These are phyloP conservation scores for Taenaris catops DNA, from an alignment of 2,888 invertebrate species.

Conservation along the genomic window DNA sequence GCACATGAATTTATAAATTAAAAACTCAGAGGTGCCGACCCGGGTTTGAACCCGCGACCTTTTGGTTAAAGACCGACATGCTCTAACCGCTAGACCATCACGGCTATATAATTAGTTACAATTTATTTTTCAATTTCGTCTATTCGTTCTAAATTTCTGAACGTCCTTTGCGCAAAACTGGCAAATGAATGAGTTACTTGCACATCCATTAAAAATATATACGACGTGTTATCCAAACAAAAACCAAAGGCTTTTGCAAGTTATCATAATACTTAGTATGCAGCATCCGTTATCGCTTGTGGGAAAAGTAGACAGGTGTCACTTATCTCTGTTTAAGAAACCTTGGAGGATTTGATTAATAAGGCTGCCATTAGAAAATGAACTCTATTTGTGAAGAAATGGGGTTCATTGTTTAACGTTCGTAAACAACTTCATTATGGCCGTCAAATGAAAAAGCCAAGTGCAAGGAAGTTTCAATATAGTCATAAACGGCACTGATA, in stretches of 20 bases:
- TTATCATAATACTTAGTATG: constrained; percentile 48
- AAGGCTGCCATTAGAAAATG: constrained; percentile 13
- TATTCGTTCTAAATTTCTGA: too few relatives aligned
- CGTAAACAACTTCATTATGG: constrained; percentile 9
- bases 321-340: constrained; percentile 48
- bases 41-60: too few relatives aligned
- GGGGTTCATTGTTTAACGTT: constrained; percentile 7
- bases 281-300: constrained; percentile 61
- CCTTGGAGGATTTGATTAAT: constrained; percentile 40
- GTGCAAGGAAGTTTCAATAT: constrained; percentile 51
- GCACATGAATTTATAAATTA: too few relatives aligned
- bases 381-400: constrained; percentile 8
- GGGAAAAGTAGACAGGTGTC: constrained; percentile 75
- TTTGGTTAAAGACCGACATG: too few relatives aligned
- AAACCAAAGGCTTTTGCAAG: constrained; percentile 5
- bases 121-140: too few relatives aligned
- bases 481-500: constrained; percentile 52
- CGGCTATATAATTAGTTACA: too few relatives aligned
- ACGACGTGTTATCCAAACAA: too few relatives aligned
- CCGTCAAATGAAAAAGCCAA: constrained; percentile 48
- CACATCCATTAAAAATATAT: too few relatives aligned
- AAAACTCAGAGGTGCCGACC: too few relatives aligned
- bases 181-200: too few relatives aligned
- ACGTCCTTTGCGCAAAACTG: too few relatives aligned
- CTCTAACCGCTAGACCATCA: too few relatives aligned